A percentile compares a stretch with the other conserved stretches of the same genome.
These are phyloP conservation scores for Bagarius yarrelli DNA, from an alignment of 2,113 vertebrate species.

Conservation along the genomic window DNA sequence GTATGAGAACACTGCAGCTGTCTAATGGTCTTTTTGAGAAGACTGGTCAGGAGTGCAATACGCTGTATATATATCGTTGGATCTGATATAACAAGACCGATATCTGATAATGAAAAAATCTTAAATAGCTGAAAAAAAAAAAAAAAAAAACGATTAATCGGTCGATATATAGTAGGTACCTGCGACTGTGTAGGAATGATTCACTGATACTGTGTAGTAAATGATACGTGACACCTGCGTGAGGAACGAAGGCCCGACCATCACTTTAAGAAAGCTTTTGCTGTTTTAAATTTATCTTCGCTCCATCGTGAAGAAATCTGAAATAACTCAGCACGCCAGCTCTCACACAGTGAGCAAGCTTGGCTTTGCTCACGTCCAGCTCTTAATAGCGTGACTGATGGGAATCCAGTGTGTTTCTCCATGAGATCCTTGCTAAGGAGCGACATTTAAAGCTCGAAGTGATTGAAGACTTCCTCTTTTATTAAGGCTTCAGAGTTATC, in stretches of 20 bases:
- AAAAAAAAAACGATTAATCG: no score
- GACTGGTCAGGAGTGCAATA: no score
- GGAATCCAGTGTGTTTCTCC: slow-evolving; percentile 16
- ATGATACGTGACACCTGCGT: no score
- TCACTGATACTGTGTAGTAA: no score
- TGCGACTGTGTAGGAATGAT: no score
- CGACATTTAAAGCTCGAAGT: slow-evolving; percentile 25
- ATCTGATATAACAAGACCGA: no score
- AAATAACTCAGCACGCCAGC: not conserved
- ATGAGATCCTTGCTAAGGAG: not conserved
- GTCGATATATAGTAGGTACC: no score
- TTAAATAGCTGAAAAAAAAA: no score
- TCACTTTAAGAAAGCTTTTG: not conserved
- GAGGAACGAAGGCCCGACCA: not conserved
- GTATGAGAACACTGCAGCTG: no score
- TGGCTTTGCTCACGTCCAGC: slow-evolving; percentile 3
- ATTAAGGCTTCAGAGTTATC: slow-evolving; percentile 15
- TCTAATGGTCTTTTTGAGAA: no score
- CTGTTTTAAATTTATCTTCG: slow-evolving; percentile 13
- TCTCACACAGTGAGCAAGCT: slow-evolving; percentile 12
- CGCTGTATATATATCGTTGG: no score
- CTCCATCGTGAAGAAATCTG: slow-evolving; percentile 14
- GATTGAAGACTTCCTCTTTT: slow-evolving; percentile 47
- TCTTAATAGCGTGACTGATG: slow-evolving; percentile 21
- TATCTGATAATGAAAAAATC: no score